A percentile compares a stretch with the other conserved stretches of the same genome.
phyloP scores from a whole-genome alignment of 2,888 invertebrate genomes.

The Nyleta sp. region DNA sequence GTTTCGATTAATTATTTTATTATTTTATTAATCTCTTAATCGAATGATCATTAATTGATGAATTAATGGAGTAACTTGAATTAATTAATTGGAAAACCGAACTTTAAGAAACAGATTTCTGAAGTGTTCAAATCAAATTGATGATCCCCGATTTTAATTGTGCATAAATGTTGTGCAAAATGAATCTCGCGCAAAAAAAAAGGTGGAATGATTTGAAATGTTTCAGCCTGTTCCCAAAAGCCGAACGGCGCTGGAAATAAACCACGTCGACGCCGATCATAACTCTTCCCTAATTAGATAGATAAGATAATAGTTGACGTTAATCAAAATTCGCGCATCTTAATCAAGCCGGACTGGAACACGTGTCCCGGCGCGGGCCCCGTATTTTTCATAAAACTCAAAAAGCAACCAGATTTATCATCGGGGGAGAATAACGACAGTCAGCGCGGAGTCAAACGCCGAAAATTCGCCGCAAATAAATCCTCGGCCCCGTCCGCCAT shows the following conservation, averaged over 20 bases:
- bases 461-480: constrained; percentile 57
- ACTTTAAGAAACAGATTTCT: no score
- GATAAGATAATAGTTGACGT: constrained; percentile 58
- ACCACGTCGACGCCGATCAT: constrained; percentile 30
- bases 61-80: no score
- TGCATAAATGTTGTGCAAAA: not conserved
- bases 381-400: constrained; percentile 60
- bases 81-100: no score
- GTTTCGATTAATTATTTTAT: no score
- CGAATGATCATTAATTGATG: no score
- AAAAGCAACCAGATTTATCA: constrained; percentile 55
- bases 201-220: not conserved
- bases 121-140: no score
- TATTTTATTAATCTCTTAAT: no score
- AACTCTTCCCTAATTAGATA: constrained; percentile 54
- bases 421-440: constrained; percentile 46
- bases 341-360: constrained; percentile 56
- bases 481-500: constrained; percentile 43
- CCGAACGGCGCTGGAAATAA: constrained; percentile 35
- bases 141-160: no score
- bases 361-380: constrained; percentile 43
- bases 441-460: constrained; percentile 55
- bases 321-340: constrained; percentile 60
- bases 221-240: constrained; percentile 25
- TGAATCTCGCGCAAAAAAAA: not conserved